Evolutionary conservation across 2,888 invertebrate species (phyloP).

Genomic region (Branchipolynoe longqiensis): DNA sequence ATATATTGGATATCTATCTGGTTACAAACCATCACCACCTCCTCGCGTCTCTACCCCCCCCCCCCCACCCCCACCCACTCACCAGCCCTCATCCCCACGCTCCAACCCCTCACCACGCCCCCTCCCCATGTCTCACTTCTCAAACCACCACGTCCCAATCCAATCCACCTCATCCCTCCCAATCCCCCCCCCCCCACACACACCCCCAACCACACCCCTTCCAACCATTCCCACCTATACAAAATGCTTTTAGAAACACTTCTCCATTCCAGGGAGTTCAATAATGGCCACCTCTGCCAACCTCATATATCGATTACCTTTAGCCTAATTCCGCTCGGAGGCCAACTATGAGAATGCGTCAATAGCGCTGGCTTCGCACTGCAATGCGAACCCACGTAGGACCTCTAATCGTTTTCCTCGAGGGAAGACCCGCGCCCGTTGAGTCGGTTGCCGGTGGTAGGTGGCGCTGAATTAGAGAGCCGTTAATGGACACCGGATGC

Average conservation of each 20-base stretch:
- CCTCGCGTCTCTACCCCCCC: neutral
- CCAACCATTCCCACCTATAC: neutral
- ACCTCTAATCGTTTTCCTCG: constrained; percentile 9
- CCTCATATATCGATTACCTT: constrained; percentile 56
- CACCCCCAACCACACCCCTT: too few relatives aligned
- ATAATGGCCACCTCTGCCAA: constrained; percentile 50
- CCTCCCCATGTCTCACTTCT: too few relatives aligned
- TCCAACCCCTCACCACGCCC: too few relatives aligned
- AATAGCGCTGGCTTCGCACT: constrained; percentile 9
- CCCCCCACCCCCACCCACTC: neutral
- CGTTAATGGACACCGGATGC: neutral
- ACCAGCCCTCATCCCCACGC: too few relatives aligned
- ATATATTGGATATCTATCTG: neutral
- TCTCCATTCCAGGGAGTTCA: constrained; percentile 34
- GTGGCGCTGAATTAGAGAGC: neutral
- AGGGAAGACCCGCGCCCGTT: neutral
- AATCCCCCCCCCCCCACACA: too few relatives aligned
- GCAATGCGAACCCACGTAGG: neutral
- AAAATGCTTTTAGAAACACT: constrained; percentile 38
- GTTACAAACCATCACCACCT: neutral
- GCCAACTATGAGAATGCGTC: constrained; percentile 38
- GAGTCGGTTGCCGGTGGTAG: neutral
- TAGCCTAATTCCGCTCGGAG: constrained; percentile 52
- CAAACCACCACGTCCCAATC: too few relatives aligned
- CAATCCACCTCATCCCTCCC: neutral